Evolutionary conservation across 2,113 vertebrate species (phyloP).

Genomic region (Prionailurus viverrinus): DNA sequence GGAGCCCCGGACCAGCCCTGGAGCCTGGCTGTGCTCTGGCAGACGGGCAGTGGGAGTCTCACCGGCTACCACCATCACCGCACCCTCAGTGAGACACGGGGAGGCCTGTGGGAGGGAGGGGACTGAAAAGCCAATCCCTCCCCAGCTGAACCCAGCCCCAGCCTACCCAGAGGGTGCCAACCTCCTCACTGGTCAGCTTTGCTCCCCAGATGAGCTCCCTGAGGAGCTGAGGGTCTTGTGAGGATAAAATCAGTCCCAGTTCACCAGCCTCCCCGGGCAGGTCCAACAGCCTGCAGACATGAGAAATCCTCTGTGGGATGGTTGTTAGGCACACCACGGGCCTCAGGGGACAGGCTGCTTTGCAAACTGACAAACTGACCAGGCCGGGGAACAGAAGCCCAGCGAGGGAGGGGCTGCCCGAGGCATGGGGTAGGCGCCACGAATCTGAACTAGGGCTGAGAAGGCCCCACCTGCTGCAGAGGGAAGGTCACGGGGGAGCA

Average conservation of each 20-base stretch:
- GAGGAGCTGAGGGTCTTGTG: no score
- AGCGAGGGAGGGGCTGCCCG: not conserved
- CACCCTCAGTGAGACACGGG: not conserved
- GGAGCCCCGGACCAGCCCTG: not conserved
- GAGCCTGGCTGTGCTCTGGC: not conserved
- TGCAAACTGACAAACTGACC: not conserved
- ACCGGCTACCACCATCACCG: not conserved
- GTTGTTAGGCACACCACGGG: not conserved
- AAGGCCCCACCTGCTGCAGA: not conserved
- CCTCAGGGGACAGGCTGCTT: not conserved
- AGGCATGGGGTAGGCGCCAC: no score
- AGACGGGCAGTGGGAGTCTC: not conserved
- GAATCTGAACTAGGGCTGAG: not conserved
- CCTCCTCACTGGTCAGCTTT: not conserved
- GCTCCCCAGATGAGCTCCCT: not conserved
- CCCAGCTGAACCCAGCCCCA: not conserved
- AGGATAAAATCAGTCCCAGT: rapidly evolving
- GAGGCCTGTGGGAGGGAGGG: not conserved
- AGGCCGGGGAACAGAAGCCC: not conserved
- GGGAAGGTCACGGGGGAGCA: not conserved
- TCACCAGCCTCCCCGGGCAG: rapidly evolving
- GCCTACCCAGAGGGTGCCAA: not conserved
- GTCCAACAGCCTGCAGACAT: not conserved
- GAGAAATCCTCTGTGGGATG: rapidly evolving
- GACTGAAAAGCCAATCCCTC: not conserved